Percentiles rank a stretch among this genome's conserved stretches.
phyloP scores from a whole-genome alignment of 1,140 invertebrate genomes.

The Marisa cornuarietis region DNA sequence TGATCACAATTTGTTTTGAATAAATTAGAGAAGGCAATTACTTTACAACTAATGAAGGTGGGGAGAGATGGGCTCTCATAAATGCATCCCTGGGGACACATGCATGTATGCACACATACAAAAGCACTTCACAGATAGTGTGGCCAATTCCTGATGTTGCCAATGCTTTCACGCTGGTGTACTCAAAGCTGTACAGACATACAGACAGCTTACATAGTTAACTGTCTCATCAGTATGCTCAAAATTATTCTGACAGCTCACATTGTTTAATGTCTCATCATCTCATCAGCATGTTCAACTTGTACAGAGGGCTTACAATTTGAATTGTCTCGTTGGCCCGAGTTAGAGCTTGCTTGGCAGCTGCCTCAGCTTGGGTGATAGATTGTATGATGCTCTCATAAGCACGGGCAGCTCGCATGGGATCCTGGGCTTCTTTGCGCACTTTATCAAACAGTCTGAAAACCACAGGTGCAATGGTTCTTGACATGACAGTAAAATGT shows the following conservation, averaged over 20 bases:
- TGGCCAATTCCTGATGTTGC: not conserved
- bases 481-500: too few relatives aligned
- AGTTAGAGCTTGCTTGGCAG: constrained; percentile 74
- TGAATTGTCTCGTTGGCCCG: constrained; percentile 70
- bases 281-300: not conserved
- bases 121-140: too few relatives aligned
- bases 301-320: constrained; percentile 34
- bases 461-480: not conserved
- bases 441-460: constrained; percentile 76
- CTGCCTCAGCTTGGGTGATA: constrained; percentile 72
- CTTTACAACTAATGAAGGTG: too few relatives aligned
- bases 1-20: too few relatives aligned
- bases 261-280: not conserved
- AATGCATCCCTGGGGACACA: too few relatives aligned
- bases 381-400: constrained; percentile 82
- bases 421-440: constrained; percentile 74
- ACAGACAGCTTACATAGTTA: too few relatives aligned
- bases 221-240: not conserved
- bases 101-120: too few relatives aligned
- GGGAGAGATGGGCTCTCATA: too few relatives aligned
- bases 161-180: not conserved
- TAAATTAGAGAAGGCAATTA: too few relatives aligned
- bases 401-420: constrained; percentile 81
- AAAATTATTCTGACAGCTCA: not conserved
- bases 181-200: not conserved